These are phyloP conservation scores for Brevimyrus niger DNA, from an alignment of 2,113 vertebrate genomes.

Conservation along the genomic window DNA sequence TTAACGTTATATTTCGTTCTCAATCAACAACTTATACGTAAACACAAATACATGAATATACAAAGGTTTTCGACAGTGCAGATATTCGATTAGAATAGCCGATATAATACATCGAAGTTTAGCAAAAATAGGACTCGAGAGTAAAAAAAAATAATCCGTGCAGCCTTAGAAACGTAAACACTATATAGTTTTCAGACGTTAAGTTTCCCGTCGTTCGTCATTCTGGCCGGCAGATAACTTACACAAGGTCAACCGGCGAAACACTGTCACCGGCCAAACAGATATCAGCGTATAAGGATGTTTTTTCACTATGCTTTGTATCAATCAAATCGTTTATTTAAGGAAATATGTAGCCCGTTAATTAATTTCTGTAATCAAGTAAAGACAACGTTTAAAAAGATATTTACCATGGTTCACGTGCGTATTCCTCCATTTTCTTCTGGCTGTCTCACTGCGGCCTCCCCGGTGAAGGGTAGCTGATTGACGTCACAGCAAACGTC, in stretches of 20 bases:
- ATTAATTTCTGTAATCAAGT: background rate
- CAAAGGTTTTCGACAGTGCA: background rate
- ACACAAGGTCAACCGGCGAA: background rate
- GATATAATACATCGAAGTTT: background rate
- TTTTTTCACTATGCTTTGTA: too few relatives aligned
- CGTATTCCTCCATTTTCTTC: slow-evolving; percentile 93
- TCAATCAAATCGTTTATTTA: background rate
- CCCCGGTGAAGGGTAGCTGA: slow-evolving; percentile 23
- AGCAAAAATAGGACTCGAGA: background rate
- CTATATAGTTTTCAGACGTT: background rate
- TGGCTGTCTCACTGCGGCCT: slow-evolving; percentile 42
- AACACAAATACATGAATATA: background rate
- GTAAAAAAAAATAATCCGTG: background rate
- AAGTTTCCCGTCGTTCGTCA: background rate
- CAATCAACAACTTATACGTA: background rate
- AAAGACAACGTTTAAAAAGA: background rate
- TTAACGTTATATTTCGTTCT: background rate
- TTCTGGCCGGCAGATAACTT: background rate
- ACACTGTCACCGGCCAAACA: background rate
- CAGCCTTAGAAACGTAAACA: background rate
- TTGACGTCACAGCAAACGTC: background rate
- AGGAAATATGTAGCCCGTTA: background rate
- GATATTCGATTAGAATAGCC: background rate
- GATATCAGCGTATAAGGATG: background rate
- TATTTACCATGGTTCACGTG: slow-evolving; percentile 83